Evolutionary conservation across 2,113 vertebrate species (phyloP).

Genomic region (Burhinus oedicnemus): DNA sequence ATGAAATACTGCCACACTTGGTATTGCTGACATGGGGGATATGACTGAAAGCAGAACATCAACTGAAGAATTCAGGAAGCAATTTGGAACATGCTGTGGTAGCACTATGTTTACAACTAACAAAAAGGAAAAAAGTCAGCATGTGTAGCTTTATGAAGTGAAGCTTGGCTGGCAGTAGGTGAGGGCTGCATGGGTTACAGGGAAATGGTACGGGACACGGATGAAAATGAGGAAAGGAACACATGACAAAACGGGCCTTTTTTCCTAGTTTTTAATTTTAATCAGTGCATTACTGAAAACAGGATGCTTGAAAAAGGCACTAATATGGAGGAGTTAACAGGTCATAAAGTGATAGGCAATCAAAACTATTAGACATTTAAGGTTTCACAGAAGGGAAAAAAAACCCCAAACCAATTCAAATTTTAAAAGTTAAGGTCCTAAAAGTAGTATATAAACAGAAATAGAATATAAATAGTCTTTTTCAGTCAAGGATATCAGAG

Average conservation of each 20-base stretch:
- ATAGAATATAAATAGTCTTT: not conserved
- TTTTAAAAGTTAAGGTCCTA: not conserved
- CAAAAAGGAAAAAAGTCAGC: not conserved
- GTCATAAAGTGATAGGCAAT: not conserved
- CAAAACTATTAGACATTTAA: not conserved
- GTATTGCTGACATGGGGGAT: not conserved
- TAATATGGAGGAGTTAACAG: not conserved
- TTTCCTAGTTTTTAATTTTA: not conserved
- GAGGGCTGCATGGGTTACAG: not conserved
- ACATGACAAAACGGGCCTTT: not conserved
- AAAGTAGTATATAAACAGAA: not conserved
- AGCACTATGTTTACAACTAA: not conserved
- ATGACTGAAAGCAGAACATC: not conserved
- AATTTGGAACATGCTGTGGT: not conserved
- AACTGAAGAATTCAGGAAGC: not conserved
- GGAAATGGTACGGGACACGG: accelerated
- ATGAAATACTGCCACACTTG: not conserved
- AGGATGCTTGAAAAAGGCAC: not conserved
- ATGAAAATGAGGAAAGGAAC: not conserved
- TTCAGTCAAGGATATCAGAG: not conserved
- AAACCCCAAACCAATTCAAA: not conserved
- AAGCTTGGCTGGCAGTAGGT: not conserved
- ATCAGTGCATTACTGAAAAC: not conserved
- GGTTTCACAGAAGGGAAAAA: not conserved
- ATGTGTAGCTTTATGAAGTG: not conserved